Evolutionary conservation across 2,888 invertebrate species (phyloP), one percentile per base, ranked within the genome.

Genomic region (Pyrgus malvae): DNA sequence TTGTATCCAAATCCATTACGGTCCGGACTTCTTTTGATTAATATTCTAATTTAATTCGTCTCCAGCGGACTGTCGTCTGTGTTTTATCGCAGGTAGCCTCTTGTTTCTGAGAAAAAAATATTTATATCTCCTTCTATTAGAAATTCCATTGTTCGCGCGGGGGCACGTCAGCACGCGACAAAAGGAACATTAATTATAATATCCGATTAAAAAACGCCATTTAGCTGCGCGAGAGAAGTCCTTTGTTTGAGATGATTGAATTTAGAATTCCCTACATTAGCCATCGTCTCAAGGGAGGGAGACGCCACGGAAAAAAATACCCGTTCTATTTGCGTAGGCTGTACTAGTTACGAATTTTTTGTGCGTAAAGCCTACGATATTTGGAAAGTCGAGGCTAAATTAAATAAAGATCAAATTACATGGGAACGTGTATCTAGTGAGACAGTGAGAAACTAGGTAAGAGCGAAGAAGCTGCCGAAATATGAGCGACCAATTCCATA

Each of bases 151-250:
- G 89, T 90, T 90, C 83, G 84, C 81, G 84, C 86, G 82, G 83
- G 87, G 88, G 85, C 80, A 81, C 80, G 89, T 86, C 89, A 89
- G 85, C 88, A 87, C 89, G 90, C 83, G 88, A 86, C 90, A 89
- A 90, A 90, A 89, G 87, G 82, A 82, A 90, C 91, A 91, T 91
- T 90, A 91, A 91, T 91, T 91, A 91, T 90, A 90, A 90, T 90
- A 91, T 91, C 90, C 90, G 90, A 91, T 91, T 90, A 90, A 89
- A 90, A 90, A 90, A 81, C 80, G 82, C 82, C 86, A 89, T 89
- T 89, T 87, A 89, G 87, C 77, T 76, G 79, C 80, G 83, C 86
- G 78, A 78, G 84, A 81, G 81, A 75, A 73, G 76, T 76, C 76
- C 80, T 88, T 90, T 89, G 89, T 90, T 88, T 86, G 87, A 85